Base-by-base conservation (phyloP, 1,140 invertebrate species). In the Aphaenogaster floridana region DNA sequence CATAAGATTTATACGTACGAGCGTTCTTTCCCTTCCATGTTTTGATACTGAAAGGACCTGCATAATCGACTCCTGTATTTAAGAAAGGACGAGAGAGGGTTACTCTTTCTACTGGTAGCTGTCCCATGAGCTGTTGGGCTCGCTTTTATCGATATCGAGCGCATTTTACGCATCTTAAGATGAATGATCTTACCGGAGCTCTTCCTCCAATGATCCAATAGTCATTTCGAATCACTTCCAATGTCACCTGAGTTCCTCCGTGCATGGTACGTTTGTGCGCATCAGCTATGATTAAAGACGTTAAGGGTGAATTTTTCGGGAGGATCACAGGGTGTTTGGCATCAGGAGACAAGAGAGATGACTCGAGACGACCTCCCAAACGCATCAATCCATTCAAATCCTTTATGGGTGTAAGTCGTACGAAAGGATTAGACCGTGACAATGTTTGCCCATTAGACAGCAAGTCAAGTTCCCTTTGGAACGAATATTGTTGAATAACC, bases 1-100 rank as follows among this genome's bases (percentile, higher is more conserved):
- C n/a, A n/a, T n/a, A n/a, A n/a, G n/a, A n/a, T n/a, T 95, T 95
- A 13, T 63, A 86, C 0, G 74, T 63, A 17, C 76, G 84, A 8
- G 57, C 42, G 2, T 71, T 88, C 42, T 91, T 76, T 7, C 84
- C 86, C n/a, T 63, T 68, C 28, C 85, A 68, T 13, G 72, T 74
- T 81, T 93, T 94, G 0, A 95, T 77, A 17, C 57, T 15, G 36
- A 95, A 89, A 11, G 93, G 93, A 4, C 95, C 95, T 1, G 93
- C 94, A 34, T 79, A 95, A 88, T 96, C 95, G 0, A 95, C 89
- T 0, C 94, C 95, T 0, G 87, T 87, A 17, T 93, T 69, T 50
- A 86, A 78, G 84, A 96, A 96, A 5, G 94, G 92, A 8, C 90
- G 80, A 1, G 88, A 59, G 5, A 88, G 86, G 0, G 72, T 92